Evolutionary conservation across 2,888 invertebrate genomes (phyloP).

Genomic region (Drosophila birchii): DNA sequence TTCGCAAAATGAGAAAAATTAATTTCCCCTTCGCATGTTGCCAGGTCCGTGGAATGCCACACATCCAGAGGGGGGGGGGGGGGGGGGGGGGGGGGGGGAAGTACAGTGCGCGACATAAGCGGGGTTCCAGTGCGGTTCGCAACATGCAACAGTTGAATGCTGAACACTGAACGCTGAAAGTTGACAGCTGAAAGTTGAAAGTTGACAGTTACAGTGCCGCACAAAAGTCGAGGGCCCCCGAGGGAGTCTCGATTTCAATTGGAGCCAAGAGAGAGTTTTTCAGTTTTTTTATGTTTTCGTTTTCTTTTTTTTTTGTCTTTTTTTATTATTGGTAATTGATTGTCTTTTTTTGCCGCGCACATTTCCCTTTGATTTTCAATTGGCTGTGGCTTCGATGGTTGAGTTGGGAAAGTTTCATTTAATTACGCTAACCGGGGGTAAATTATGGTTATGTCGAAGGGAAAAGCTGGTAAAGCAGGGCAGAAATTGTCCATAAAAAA

Average conservation of each 20-base stretch:
- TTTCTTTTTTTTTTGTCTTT: background rate
- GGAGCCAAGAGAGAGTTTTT: conserved; percentile 2
- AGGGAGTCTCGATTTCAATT: conserved; percentile 11
- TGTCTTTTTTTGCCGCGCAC: conserved; percentile 3
- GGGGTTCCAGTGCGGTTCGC: background rate
- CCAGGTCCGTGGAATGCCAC: conserved; percentile 8
- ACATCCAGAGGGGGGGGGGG: background rate
- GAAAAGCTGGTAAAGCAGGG: background rate
- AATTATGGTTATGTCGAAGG: background rate
- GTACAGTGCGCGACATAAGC: too few species aligned
- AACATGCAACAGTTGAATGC: conserved; percentile 13
- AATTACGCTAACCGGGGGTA: conserved; percentile 6
- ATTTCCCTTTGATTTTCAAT: conserved; percentile 9
- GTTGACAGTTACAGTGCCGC: conserved; percentile 10
- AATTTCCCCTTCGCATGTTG: conserved; percentile 51
- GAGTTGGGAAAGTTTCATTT: background rate
- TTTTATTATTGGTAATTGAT: conserved; percentile 9
- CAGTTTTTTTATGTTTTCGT: background rate
- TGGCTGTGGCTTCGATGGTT: background rate
- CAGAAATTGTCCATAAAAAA: background rate
- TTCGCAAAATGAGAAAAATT: conserved; percentile 68
- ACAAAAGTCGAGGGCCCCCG: conserved; percentile 10
- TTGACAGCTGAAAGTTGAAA: conserved; percentile 8
- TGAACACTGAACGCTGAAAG: conserved; percentile 3
- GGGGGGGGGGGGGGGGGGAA: too few species aligned